Evolutionary conservation across 2,797 vertebrate genomes (phyloP).

Genomic region (Anisognathus igniventris): DNA sequence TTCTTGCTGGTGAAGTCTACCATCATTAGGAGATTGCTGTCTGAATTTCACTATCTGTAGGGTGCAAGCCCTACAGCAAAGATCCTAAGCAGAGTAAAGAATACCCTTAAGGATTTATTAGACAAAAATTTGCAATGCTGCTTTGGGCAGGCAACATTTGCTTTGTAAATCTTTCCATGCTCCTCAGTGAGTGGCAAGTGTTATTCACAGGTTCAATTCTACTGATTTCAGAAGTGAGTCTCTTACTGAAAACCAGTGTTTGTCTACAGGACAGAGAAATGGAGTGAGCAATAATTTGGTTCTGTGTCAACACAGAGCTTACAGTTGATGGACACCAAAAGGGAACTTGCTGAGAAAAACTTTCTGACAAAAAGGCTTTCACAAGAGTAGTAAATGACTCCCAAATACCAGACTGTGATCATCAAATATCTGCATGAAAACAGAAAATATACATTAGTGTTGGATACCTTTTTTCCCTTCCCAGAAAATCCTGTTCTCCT

Average conservation of each 20-base stretch:
- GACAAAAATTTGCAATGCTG: not conserved
- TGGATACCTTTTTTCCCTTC: not conserved
- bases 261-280: slow-evolving; percentile 40
- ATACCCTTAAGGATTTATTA: not conserved
- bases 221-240: slow-evolving; percentile 16
- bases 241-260: slow-evolving; percentile 44
- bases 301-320: not conserved
- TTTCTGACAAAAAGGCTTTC: not conserved
- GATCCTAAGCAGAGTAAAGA: slow-evolving; percentile 8
- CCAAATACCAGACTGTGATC: not conserved
- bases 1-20: not conserved
- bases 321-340: not conserved
- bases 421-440: not conserved
- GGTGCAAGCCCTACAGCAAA: not conserved
- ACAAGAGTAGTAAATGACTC: not conserved
- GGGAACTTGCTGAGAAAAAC: not conserved
- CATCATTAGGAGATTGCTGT: not conserved
- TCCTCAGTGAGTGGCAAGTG: not conserved
- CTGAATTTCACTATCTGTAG: not conserved
- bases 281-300: not conserved
- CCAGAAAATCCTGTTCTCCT: not conserved
- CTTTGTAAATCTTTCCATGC: not conserved
- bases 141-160: not conserved
- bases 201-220: slow-evolving; percentile 22
- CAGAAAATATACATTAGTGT: not conserved